Conservation (phyloP, 2,797 vertebrate species). For the Smutsia temminckii region DNA sequence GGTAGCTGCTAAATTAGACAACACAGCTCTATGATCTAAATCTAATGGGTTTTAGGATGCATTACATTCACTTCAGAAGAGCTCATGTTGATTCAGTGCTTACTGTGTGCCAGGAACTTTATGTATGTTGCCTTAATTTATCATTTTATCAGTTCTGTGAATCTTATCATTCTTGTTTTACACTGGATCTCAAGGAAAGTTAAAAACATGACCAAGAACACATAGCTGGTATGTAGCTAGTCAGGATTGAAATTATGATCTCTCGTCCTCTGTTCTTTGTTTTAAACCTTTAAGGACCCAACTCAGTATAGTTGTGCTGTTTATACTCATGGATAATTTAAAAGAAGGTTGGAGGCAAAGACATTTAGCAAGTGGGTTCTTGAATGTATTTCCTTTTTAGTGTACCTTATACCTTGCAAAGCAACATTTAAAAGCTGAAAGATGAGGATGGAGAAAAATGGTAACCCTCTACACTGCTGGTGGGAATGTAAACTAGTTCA, state of each 20-base stretch:
- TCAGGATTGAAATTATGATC: neutral
- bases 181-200: neutral
- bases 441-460: too few species aligned
- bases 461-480: too few species aligned
- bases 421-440: neutral
- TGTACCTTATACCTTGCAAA: neutral
- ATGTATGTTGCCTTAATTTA: neutral
- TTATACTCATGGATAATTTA: neutral
- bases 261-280: neutral
- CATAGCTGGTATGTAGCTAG: neutral
- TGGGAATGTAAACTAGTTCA: too few species aligned
- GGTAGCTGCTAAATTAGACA: neutral
- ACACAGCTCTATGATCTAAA: neutral
- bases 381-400: neutral
- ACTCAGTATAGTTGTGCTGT: neutral
- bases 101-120: neutral
- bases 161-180: neutral
- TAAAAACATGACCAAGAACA: neutral
- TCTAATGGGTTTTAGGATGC: neutral
- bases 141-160: neutral
- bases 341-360: neutral
- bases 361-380: neutral
- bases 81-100: neutral
- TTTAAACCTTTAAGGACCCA: neutral
- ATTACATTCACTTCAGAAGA: neutral